Conservation (phyloP, 1,140 invertebrate species). For the Sminthurides bifidus region DNA sequence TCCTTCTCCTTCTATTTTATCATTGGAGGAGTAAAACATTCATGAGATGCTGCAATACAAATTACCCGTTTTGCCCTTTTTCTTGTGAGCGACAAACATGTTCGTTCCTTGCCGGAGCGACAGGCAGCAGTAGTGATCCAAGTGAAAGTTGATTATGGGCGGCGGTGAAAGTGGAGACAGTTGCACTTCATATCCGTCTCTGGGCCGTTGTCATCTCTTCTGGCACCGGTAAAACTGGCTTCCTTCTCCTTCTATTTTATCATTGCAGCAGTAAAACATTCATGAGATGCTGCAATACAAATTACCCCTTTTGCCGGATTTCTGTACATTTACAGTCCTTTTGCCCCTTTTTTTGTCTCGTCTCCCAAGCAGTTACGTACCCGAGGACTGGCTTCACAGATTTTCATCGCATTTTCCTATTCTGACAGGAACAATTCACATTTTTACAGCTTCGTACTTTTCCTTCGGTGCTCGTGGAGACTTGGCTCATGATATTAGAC, state of each 20-base stretch:
- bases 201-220: slow-evolving; percentile 14
- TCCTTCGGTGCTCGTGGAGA: not conserved
- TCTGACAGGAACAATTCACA: not conserved
- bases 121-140: no score
- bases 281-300: not conserved
- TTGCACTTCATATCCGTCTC: slow-evolving; percentile 16
- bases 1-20: not conserved
- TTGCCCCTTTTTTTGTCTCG: no score
- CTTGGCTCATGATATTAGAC: not conserved
- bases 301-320: not conserved
- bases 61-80: not conserved
- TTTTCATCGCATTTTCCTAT: not conserved
- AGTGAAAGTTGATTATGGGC: no score
- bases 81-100: not conserved
- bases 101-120: not conserved
- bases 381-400: no score
- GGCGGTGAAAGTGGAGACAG: slow-evolving; percentile 4
- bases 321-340: no score
- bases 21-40: not conserved
- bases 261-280: not conserved
- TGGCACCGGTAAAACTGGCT: slow-evolving; percentile 14
- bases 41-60: not conserved
- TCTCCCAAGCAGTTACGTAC: no score
- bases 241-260: not conserved
- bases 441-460: not conserved